Evolutionary conservation across 2,888 invertebrate genomes (phyloP).

Genomic region (Tethea ocularis): DNA sequence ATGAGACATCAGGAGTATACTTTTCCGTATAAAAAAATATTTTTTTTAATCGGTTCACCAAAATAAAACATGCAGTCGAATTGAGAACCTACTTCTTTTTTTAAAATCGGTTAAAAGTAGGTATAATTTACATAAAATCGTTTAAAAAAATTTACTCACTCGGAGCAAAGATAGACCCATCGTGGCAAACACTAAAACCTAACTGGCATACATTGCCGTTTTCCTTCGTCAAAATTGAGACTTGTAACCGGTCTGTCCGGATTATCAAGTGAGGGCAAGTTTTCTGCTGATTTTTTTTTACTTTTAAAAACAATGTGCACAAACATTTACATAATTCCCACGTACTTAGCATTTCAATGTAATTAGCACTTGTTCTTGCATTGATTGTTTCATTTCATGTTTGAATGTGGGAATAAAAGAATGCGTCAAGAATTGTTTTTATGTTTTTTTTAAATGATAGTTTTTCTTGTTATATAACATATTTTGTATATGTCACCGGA

Average conservation of each 20-base stretch:
- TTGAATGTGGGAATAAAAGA: slow-evolving; percentile 4
- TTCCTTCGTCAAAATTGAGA: slow-evolving; percentile 37
- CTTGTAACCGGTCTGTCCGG: slow-evolving; percentile 54
- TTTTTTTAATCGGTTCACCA: too few relatives aligned
- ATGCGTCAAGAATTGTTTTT: background rate
- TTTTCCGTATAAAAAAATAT: too few relatives aligned
- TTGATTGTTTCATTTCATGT: slow-evolving; percentile 1
- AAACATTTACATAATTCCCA: slow-evolving; percentile 32
- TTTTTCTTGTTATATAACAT: background rate
- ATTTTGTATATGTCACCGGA: too few relatives aligned
- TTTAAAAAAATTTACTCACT: slow-evolving; percentile 47
- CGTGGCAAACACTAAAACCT: slow-evolving; percentile 27
- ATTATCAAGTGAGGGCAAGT: slow-evolving; percentile 40
- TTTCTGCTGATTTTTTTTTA: slow-evolving; percentile 36
- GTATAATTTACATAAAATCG: background rate
- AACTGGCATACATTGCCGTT: slow-evolving; percentile 38
- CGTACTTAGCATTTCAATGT: slow-evolving; percentile 16
- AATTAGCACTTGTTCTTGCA: slow-evolving; percentile 13
- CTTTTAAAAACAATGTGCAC: slow-evolving; percentile 36
- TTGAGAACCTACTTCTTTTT: too few relatives aligned
- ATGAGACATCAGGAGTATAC: too few relatives aligned
- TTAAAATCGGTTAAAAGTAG: too few relatives aligned
- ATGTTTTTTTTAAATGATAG: background rate
- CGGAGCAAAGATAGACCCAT: slow-evolving; percentile 65
- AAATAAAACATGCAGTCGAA: too few relatives aligned